A percentile compares a stretch with the other conserved stretches of the same genome.
Evolutionary conservation across 2,888 invertebrate genomes (phyloP).

Genomic region (Lysandra coridon): DNA sequence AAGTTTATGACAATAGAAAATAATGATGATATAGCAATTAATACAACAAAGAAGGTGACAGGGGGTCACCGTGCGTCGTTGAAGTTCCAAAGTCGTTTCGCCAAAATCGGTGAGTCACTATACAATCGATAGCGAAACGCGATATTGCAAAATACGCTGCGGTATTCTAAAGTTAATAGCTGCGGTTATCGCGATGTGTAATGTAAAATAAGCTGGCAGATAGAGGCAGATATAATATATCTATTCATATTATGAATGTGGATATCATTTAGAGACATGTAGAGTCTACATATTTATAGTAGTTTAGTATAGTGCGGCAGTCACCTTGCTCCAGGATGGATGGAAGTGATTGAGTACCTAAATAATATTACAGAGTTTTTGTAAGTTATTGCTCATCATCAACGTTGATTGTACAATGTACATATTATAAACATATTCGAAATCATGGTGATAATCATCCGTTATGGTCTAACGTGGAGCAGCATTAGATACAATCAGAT

Average conservation of each 20-base stretch:
- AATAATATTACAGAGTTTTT: neutral
- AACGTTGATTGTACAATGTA: neutral
- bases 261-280: too few species aligned
- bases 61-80: neutral
- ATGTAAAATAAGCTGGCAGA: neutral
- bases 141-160: slow-evolving; percentile 1
- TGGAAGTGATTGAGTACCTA: too few species aligned
- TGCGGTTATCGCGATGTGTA: neutral
- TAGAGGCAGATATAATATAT: too few species aligned
- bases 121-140: slow-evolving; percentile 7
- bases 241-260: too few species aligned
- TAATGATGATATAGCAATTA: neutral
- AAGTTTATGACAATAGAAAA: neutral
- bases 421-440: too few species aligned
- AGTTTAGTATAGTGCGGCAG: too few species aligned
- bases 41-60: neutral
- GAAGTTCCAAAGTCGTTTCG: slow-evolving; percentile 4
- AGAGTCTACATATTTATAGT: too few species aligned
- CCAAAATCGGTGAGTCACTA: neutral
- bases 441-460: too few species aligned
- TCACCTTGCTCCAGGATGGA: too few species aligned
- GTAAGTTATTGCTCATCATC: neutral
- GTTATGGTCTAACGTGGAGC: too few species aligned
- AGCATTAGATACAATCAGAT: too few species aligned
- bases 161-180: neutral